These are phyloP conservation scores for Leucoraja ocellata DNA, from an alignment of 2,797 vertebrate genomes.

Conservation along the genomic window DNA sequence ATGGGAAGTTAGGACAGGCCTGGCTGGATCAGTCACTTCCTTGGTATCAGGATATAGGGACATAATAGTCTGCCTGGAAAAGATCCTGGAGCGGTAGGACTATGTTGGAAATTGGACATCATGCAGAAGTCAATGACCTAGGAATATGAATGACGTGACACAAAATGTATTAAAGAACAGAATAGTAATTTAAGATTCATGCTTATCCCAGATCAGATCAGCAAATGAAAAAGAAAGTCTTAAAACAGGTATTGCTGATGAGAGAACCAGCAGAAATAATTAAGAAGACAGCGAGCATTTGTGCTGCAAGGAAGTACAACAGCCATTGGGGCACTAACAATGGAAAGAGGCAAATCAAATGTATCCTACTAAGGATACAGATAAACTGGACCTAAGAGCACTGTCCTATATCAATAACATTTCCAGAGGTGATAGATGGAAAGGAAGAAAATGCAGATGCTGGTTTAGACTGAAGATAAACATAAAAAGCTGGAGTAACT, in stretches of 20 bases:
- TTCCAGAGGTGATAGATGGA: no score
- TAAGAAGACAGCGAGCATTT: no score
- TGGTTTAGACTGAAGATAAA: no score
- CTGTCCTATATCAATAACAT: no score
- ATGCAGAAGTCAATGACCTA: background rate
- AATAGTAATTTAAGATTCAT: background rate
- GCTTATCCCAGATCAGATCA: background rate
- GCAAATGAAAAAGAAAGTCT: background rate
- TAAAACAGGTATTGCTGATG: background rate
- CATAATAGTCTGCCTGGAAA: background rate
- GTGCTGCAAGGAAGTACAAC: no score
- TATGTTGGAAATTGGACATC: background rate
- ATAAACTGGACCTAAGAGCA: no score
- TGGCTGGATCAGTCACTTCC: background rate
- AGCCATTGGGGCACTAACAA: no score
- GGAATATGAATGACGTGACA: background rate
- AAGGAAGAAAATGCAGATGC: no score
- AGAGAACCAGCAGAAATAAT: no score
- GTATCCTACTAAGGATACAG: no score
- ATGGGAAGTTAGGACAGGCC: background rate
- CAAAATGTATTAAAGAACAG: background rate
- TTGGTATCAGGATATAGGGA: background rate
- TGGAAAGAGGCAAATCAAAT: no score
- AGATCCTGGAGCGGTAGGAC: background rate
- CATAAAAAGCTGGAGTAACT: no score